These are phyloP conservation scores for Dinothrombium tinctorium DNA, from an alignment of 1,140 invertebrate species.

Conservation along the genomic window DNA sequence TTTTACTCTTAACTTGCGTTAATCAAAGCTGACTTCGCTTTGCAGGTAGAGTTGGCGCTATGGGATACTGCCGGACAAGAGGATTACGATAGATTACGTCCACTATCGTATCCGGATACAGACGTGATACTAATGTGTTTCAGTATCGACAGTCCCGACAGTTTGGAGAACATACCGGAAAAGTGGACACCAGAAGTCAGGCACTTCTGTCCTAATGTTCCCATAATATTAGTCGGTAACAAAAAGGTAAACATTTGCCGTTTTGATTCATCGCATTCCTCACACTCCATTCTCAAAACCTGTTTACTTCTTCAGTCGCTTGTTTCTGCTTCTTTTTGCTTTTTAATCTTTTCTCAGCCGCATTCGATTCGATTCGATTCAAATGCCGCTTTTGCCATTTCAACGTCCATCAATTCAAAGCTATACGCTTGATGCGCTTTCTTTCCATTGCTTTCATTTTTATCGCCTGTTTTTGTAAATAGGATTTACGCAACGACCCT, in stretches of 20 bases:
- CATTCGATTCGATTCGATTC: no score
- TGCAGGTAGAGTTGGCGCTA: constrained; percentile 61
- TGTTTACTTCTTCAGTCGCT: no score
- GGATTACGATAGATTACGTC: constrained; percentile 88
- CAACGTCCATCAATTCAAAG: no score
- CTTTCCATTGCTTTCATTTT: no score
- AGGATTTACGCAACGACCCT: constrained; percentile 76
- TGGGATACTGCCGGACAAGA: constrained; percentile 99
- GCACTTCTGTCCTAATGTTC: constrained; percentile 93
- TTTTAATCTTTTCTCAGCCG: no score
- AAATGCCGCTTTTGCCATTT: no score
- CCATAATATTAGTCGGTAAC: constrained; percentile 91
- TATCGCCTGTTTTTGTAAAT: constrained; percentile 12
- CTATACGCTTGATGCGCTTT: not conserved
- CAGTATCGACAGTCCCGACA: constrained; percentile 88
- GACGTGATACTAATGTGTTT: constrained; percentile 97
- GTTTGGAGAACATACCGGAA: constrained; percentile 87
- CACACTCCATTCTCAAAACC: no score
- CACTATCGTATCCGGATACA: constrained; percentile 87
- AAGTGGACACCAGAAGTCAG: constrained; percentile 95
- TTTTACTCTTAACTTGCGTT: no score
- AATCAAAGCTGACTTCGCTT: no score
- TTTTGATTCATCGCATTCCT: no score
- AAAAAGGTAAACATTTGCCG: constrained; percentile 50
- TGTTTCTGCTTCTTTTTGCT: no score